Base-by-base conservation (phyloP, 2,888 invertebrate genomes). In the Torymus auratus region DNA sequence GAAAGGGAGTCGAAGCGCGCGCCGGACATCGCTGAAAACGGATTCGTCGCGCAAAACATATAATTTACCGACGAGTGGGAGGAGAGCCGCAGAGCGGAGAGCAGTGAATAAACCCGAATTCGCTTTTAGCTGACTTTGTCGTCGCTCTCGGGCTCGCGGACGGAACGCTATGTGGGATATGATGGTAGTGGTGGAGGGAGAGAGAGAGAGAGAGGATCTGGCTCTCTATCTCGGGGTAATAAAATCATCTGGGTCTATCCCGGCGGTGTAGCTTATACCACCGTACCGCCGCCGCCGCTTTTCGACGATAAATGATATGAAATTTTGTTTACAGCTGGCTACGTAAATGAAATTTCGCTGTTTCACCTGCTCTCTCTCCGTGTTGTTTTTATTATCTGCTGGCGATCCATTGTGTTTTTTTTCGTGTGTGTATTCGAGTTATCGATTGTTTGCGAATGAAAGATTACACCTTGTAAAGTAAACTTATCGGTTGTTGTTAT, bases 1-100 rank as follows among this genome's bases (percentile, higher is more conserved):
- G 77, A 68, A 55, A 56, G 50, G 56, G 17, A 61, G 67, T 17
- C 60, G n/a, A 62, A 14, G 65, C 50, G 56, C 50, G 56, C 23
- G 23, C 78, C 79, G 82, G 82, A 82, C 76, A 79, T 73, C 61
- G 68, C 61, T 81, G 83, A 82, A 80, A 85, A 81, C 82, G 80
- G 82, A 83, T 79, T 83, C 83, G 73, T 75, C 81, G 83, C 74
- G 65, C 83, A 85, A 83, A 84, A 79, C 84, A 80, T 83, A 83
- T 85, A 84, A 84, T 84, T 83, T 81, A 83, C 78, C 74, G 62
- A 17, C 62, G 28, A 28, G 28, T 2, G 28, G 28, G 28, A 28
- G 1, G 20, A 74, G 23, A 55, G 17, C 61, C 17, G 28, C 65
- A 23, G 64, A 28, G 20, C 41, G 50, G 28, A 50, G 15, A 56